A percentile compares a stretch with the other conserved stretches of the same genome.
phyloP scores from a whole-genome alignment of 2,797 vertebrate genomes.

The Masticophis lateralis region DNA sequence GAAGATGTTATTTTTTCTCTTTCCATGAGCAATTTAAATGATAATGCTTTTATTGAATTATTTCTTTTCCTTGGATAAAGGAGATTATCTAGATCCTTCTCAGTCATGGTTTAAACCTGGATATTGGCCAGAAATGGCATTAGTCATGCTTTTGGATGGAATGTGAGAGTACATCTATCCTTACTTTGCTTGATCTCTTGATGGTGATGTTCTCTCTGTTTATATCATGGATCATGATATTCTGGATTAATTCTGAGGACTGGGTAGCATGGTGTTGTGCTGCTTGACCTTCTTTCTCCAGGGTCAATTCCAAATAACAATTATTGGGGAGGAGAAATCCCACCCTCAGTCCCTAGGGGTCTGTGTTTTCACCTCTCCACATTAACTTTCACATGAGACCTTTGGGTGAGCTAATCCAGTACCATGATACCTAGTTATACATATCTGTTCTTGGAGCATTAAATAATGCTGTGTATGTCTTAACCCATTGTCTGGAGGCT shows the following conservation, averaged over 20 bases:
- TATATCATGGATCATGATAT: not conserved
- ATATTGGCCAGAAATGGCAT: not conserved
- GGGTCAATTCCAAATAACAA: not conserved
- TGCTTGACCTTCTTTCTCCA: not conserved
- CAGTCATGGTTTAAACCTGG: not conserved
- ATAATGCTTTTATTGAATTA: not conserved
- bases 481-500: not conserved
- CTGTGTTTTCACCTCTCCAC: not conserved
- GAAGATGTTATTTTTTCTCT: slow-evolving; percentile 6
- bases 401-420: not conserved
- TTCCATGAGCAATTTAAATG: not conserved
- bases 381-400: not conserved
- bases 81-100: not conserved
- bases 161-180: not conserved
- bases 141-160: not conserved
- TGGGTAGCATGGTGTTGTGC: not conserved
- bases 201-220: not conserved
- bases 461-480: not conserved
- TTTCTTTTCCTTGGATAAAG: not conserved
- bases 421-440: not conserved
- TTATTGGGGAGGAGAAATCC: not conserved
- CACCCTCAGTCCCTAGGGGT: not conserved
- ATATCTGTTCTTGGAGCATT: not conserved
- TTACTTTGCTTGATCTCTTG: not conserved
- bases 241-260: not conserved